phyloP scores from a whole-genome alignment of 2,888 invertebrate genomes.

The Slavum lentiscoides region DNA sequence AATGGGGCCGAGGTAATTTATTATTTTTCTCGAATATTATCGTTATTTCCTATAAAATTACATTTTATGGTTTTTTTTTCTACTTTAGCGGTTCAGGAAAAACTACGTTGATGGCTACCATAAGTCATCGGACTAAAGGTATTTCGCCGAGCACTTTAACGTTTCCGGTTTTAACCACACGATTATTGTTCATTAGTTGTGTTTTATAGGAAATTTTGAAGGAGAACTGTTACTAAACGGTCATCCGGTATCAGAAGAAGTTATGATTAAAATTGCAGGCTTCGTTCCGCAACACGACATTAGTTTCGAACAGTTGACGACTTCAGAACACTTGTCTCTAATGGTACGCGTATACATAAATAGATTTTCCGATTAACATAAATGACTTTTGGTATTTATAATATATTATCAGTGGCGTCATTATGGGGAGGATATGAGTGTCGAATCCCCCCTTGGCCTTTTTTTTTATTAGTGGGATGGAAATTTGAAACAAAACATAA shows the following conservation, averaged over 20 bases:
- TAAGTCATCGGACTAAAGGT: slow-evolving; percentile 72
- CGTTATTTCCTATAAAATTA: not conserved
- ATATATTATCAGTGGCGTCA: no score
- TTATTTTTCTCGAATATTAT: no score
- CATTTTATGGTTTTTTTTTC: not conserved
- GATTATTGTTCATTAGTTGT: no score
- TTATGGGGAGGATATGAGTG: no score
- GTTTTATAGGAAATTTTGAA: slow-evolving; percentile 63
- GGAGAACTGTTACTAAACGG: slow-evolving; percentile 76
- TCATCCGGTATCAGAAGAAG: slow-evolving; percentile 66
- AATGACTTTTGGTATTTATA: no score
- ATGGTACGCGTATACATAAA: slow-evolving; percentile 66
- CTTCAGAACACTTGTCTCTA: slow-evolving; percentile 81
- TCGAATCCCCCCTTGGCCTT: no score
- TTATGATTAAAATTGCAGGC: slow-evolving; percentile 76
- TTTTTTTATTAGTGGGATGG: no score
- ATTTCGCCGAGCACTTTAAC: slow-evolving; percentile 21
- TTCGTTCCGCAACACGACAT: slow-evolving; percentile 87
- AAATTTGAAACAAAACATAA: no score
- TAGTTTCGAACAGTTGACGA: slow-evolving; percentile 76
- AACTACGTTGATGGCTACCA: slow-evolving; percentile 73
- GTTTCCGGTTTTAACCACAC: no score
- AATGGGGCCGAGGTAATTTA: slow-evolving; percentile 70
- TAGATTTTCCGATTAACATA: no score
- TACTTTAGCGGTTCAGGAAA: slow-evolving; percentile 75